Percentiles rank a stretch among this genome's conserved stretches.
Evolutionary conservation across 2,113 vertebrate species (phyloP).

Genomic region (Mormyrus iriodes): DNA sequence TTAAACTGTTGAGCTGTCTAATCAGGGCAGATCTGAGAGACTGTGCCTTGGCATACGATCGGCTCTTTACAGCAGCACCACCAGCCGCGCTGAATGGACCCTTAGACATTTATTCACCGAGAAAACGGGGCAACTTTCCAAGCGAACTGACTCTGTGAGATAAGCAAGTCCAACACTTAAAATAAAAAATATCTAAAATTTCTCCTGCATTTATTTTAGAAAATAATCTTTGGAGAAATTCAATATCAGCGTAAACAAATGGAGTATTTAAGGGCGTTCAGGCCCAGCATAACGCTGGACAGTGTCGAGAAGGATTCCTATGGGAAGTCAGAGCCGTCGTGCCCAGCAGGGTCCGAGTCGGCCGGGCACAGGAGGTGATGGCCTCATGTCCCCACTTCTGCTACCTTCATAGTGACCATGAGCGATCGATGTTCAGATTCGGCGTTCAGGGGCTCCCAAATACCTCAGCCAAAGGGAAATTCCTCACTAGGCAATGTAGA

Average conservation of each 20-base stretch:
- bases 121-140: slow-evolving; percentile 33
- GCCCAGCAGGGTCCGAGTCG: not conserved
- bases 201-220: not conserved
- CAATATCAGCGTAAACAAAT: not conserved
- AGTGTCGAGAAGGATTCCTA: slow-evolving; percentile 9
- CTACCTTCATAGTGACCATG: not conserved
- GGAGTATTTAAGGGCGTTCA: not conserved
- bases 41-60: slow-evolving; percentile 62
- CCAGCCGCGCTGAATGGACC: slow-evolving; percentile 25
- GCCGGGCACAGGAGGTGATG: too few relatives aligned
- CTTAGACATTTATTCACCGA: slow-evolving; percentile 27
- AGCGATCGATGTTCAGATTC: not conserved
- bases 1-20: slow-evolving; percentile 75
- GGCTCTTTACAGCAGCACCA: slow-evolving; percentile 52
- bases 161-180: not conserved
- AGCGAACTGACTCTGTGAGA: slow-evolving; percentile 25
- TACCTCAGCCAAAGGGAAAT: not conserved
- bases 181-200: slow-evolving; percentile 24
- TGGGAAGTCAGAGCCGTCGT: not conserved
- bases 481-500: too few relatives aligned
- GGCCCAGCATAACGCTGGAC: slow-evolving; percentile 25
- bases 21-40: slow-evolving; percentile 68
- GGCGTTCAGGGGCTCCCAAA: not conserved
- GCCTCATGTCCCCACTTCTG: not conserved
- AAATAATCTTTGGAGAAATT: not conserved